Percentiles rank a stretch among this genome's conserved stretches.
Conservation (phyloP, 2,113 vertebrate species). For the Corydoras maculifer region DNA sequence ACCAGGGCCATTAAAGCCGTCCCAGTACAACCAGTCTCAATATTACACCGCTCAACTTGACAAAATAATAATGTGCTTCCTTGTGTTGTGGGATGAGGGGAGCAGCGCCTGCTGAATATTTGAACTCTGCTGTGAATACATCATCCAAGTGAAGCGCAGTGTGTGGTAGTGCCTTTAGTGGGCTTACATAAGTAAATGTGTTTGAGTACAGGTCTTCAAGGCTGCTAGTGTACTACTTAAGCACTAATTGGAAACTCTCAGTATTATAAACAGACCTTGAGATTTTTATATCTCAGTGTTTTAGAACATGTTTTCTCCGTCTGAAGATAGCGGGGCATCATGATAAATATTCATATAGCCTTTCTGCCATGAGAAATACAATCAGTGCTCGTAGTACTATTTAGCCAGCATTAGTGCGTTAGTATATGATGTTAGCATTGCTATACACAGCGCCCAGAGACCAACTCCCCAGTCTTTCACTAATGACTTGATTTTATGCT, state of each 20-base stretch:
- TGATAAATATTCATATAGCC: slow-evolving; percentile 21
- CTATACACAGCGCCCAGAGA: slow-evolving; percentile 27
- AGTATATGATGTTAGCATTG: slow-evolving; percentile 21
- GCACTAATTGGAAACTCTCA: background rate
- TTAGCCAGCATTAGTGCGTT: slow-evolving; percentile 22
- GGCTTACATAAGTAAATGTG: background rate
- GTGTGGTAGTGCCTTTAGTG: background rate
- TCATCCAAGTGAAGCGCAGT: slow-evolving; percentile 13
- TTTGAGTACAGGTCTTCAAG: background rate
- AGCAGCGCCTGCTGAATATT: slow-evolving; percentile 23
- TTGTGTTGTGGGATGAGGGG: slow-evolving; percentile 37
- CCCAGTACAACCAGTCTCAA: slow-evolving; percentile 47
- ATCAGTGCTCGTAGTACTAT: slow-evolving; percentile 18
- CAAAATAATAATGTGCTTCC: slow-evolving; percentile 49
- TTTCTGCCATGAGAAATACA: background rate
- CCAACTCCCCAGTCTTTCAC: slow-evolving; percentile 16
- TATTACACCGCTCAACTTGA: slow-evolving; percentile 50
- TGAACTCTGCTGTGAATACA: too few species aligned
- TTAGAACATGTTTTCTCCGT: background rate
- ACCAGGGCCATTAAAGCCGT: slow-evolving; percentile 45
- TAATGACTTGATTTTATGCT: slow-evolving; percentile 17
- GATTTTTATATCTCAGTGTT: background rate
- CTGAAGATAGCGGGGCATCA: background rate
- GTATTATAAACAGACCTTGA: background rate
- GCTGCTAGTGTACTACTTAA: background rate